phyloP scores from a whole-genome alignment of 2,797 vertebrate species.

The Chelonia mydas region DNA sequence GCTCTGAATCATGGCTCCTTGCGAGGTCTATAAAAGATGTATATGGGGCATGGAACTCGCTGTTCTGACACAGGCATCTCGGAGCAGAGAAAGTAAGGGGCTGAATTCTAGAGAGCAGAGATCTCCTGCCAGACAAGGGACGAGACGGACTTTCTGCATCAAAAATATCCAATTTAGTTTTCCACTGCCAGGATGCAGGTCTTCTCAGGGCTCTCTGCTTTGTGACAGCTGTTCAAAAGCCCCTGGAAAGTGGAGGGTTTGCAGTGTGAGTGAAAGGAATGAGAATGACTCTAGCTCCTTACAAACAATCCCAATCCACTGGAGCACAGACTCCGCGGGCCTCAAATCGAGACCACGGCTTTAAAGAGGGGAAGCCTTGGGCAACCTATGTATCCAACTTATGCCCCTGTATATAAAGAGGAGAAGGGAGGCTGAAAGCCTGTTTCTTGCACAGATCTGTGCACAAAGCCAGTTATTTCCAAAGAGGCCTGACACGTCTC shows the following conservation, averaged over 20 bases:
- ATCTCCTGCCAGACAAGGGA: not conserved
- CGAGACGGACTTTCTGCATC: not conserved
- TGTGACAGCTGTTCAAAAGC: not conserved
- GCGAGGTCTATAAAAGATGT: not conserved
- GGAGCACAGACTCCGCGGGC: not conserved
- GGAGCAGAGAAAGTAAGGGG: not conserved
- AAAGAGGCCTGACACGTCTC: not conserved
- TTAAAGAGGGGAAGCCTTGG: not conserved
- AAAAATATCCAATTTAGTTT: rapidly evolving
- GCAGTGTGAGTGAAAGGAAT: rapidly evolving
- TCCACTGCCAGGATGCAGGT: not conserved
- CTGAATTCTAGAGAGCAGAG: not conserved
- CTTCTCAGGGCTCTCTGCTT: not conserved
- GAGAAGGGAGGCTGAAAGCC: not conserved
- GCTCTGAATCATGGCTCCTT: not conserved
- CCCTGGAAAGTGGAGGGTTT: rapidly evolving
- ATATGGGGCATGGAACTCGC: rapidly evolving
- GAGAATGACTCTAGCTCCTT: not conserved
- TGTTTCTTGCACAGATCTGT: not conserved
- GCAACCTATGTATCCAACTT: not conserved
- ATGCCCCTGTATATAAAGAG: not conserved
- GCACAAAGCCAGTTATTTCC: not conserved
- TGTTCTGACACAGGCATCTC: not conserved
- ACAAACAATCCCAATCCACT: not conserved
- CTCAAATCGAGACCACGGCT: not conserved